phyloP scores from a whole-genome alignment of 2,888 invertebrate species.

The Hypomecis punctinalis region DNA sequence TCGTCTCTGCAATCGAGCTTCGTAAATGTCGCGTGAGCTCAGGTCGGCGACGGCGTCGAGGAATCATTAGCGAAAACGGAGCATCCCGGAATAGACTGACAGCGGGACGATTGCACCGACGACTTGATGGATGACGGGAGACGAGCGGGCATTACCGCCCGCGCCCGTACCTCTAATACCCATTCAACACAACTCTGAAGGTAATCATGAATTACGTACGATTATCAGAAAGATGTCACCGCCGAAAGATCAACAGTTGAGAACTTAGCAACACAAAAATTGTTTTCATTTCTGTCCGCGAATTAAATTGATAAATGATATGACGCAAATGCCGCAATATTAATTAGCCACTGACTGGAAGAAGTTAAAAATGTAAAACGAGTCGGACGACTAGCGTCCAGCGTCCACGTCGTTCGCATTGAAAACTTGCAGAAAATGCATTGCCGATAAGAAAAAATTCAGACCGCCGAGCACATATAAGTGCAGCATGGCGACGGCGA shows the following conservation, averaged over 20 bases:
- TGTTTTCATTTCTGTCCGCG: conserved; percentile 24
- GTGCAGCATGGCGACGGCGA: conserved; percentile 79
- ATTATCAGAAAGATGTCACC: conserved; percentile 12
- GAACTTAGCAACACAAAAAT: conserved; percentile 21
- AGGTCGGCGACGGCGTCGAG: conserved; percentile 46
- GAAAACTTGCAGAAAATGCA: conserved; percentile 83
- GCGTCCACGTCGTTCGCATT: conserved; percentile 67
- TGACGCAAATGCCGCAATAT: conserved; percentile 50
- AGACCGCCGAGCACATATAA: conserved; percentile 79
- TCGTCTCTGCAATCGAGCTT: conserved; percentile 66
- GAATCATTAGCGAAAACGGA: conserved; percentile 83
- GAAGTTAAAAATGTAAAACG: conserved; percentile 50
- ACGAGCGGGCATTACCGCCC: conserved; percentile 70
- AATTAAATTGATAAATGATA: conserved; percentile 48
- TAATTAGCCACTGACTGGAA: conserved; percentile 51
- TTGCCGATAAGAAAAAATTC: conserved; percentile 83
- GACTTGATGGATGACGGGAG: conserved; percentile 77
- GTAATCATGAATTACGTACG: conserved; percentile 46
- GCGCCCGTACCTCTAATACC: conserved; percentile 52
- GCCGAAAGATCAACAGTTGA: conserved; percentile 13
- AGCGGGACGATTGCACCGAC: conserved; percentile 79
- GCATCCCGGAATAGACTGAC: conserved; percentile 83
- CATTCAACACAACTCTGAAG: conserved; percentile 57
- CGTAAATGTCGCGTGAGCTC: conserved; percentile 71
- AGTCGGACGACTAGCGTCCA: conserved; percentile 38